Percentiles rank a stretch among this genome's conserved stretches.
These are phyloP conservation scores for Archips xylosteana DNA, from an alignment of 2,888 invertebrate species.

Conservation along the genomic window DNA sequence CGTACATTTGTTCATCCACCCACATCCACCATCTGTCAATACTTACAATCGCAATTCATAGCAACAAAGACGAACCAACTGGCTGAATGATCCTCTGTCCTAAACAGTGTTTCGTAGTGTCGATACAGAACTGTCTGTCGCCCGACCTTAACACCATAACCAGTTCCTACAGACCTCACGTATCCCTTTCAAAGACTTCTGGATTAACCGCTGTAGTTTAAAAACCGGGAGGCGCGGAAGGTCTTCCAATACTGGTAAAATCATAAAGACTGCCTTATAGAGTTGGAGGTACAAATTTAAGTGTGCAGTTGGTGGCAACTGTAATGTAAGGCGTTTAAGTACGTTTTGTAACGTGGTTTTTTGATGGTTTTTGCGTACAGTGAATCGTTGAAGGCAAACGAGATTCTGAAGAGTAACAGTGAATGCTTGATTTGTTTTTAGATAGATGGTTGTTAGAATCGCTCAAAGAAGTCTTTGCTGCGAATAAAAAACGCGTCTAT, in stretches of 20 bases:
- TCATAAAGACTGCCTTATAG: slow-evolving; percentile 81
- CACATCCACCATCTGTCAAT: slow-evolving; percentile 65
- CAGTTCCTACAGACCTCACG: slow-evolving; percentile 56
- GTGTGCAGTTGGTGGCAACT: slow-evolving; percentile 58
- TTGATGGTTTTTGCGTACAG: slow-evolving; percentile 54
- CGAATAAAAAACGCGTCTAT: slow-evolving; percentile 29
- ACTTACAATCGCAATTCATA: slow-evolving; percentile 74
- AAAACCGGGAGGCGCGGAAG: slow-evolving; percentile 60
- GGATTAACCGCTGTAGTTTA: slow-evolving; percentile 48
- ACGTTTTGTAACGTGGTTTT: slow-evolving; percentile 57
- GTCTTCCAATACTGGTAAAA: slow-evolving; percentile 65
- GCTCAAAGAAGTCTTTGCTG: slow-evolving; percentile 26
- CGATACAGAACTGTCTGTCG: slow-evolving; percentile 78
- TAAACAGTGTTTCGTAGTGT: slow-evolving; percentile 81
- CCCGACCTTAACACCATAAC: slow-evolving; percentile 68
- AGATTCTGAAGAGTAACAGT: slow-evolving; percentile 71
- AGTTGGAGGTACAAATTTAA: slow-evolving; percentile 70
- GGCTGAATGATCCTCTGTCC: slow-evolving; percentile 77
- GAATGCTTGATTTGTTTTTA: slow-evolving; percentile 71
- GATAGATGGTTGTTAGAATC: slow-evolving; percentile 34
- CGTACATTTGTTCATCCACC: slow-evolving; percentile 42
- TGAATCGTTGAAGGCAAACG: slow-evolving; percentile 78
- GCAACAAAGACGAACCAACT: slow-evolving; percentile 78
- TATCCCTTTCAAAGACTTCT: slow-evolving; percentile 53
- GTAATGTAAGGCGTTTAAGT: slow-evolving; percentile 60